Evolutionary conservation across 2,888 invertebrate species (phyloP).

Genomic region (Agriopis leucophaearia): DNA sequence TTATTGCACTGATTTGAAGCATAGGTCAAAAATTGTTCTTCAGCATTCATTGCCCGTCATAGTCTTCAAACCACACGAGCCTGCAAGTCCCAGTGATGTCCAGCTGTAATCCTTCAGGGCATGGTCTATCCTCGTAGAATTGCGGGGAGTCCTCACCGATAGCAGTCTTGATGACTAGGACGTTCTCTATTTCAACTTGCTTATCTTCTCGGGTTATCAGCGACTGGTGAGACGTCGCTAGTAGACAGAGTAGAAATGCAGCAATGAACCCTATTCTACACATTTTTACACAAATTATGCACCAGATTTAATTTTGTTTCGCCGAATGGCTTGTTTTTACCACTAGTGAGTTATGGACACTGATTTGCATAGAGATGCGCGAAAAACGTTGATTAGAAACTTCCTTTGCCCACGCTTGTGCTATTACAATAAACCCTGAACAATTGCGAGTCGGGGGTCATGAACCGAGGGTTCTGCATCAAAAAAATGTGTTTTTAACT

Average conservation of each 20-base stretch:
- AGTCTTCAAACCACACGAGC: slow-evolving; percentile 8
- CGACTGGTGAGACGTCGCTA: not conserved
- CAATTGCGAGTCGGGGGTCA: not conserved
- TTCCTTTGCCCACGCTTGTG: slow-evolving; percentile 20
- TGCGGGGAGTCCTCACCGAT: slow-evolving; percentile 5
- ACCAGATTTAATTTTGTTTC: not conserved
- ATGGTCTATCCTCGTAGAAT: not conserved
- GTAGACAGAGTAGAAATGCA: not conserved
- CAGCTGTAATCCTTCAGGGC: not conserved
- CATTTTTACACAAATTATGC: not conserved
- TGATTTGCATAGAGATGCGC: slow-evolving; percentile 23
- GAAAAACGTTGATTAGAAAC: slow-evolving; percentile 39
- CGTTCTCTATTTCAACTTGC: slow-evolving; percentile 4
- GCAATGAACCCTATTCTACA: not conserved
- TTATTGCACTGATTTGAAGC: not conserved
- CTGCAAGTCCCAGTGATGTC: slow-evolving; percentile 6
- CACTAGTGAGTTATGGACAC: slow-evolving; percentile 1
- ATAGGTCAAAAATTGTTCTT: not conserved
- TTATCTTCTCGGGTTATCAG: not conserved
- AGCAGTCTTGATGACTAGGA: slow-evolving; percentile 3
- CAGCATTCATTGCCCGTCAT: not conserved
- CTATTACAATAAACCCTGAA: slow-evolving; percentile 4
- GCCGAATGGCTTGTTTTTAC: not conserved
- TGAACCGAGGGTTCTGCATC: too few relatives aligned
- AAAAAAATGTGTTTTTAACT: too few relatives aligned